Evolutionary conservation across 1,140 invertebrate species (phyloP), one percentile per base, ranked within the genome.

Genomic region (Onthophagus taurus): DNA sequence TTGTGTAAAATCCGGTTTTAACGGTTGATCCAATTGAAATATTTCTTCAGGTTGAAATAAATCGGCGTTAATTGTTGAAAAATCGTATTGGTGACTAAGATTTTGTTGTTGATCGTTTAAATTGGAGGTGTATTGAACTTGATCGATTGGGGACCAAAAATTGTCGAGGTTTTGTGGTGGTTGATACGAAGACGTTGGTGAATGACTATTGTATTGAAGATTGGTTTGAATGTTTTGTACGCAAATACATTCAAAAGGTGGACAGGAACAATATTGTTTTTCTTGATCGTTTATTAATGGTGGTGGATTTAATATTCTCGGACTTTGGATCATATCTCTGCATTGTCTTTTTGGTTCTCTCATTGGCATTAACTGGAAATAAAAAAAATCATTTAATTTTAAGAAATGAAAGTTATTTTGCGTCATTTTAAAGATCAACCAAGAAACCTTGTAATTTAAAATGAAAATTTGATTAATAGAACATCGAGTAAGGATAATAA

Each of bases 11-110:
- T 81, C 77, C 0, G 75, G 65, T 49, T 78, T 68, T n/a, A 83
- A 67, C 0, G 81, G 80, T 56, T 83, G 81, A 47, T 83, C 81
- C 24, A 84, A 55, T 58, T 84, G 81, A 55, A 85, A 85, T 34
- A 85, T 82, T 61, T 85, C 80, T 55, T 84, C 80, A 0, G 81
- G 80, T 51, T 83, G 80, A 55, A 84, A 83, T n/a, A 83, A 68
- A 50, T 84, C 81, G 6, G 73, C 71, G 0, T 71, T 66, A 35
- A 78, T 74, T 2, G 74, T 62, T 0, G 71, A 61, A 24, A 75
- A 73, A 31, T 77, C 70, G 29, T 65, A 66, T 14, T 61, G 55
- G 20, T 45, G 38, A 35, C 50, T 57, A 3, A 49, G 19, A 18
- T 37, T 42, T n/a, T 24, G 41, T 11, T 26, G 36, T 20, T 46